These are phyloP conservation scores for Setophaga kirtlandii DNA, from an alignment of 2,113 vertebrate genomes.

Conservation along the genomic window DNA sequence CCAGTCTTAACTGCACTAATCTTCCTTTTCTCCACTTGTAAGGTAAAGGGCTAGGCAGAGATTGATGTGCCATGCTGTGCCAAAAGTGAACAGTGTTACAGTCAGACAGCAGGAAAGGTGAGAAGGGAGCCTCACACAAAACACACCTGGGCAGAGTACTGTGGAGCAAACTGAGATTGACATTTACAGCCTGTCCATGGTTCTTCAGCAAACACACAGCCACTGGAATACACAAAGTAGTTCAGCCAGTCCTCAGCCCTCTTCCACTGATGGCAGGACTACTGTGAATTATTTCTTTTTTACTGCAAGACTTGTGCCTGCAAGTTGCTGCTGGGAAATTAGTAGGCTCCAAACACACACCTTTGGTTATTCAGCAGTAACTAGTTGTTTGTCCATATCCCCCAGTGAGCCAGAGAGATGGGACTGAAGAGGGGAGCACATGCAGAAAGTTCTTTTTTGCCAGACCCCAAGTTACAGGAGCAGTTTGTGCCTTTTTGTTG, in stretches of 20 bases:
- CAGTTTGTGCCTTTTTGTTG: accelerated
- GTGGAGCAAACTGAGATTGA: neutral
- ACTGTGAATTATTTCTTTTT: neutral
- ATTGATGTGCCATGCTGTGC: neutral
- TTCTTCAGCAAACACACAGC: neutral
- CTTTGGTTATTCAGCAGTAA: neutral
- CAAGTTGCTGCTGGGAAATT: neutral
- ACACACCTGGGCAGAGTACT: neutral
- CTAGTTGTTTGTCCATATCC: neutral
- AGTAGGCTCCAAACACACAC: neutral
- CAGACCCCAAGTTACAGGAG: neutral
- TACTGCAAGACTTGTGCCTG: neutral
- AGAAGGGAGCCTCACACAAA: neutral
- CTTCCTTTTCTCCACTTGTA: neutral
- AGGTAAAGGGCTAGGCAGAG: neutral
- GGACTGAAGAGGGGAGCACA: neutral
- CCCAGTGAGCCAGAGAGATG: neutral
- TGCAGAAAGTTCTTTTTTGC: neutral
- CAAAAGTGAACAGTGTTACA: neutral
- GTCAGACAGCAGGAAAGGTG: neutral
- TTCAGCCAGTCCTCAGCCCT: neutral
- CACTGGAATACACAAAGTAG: neutral
- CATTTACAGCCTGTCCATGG: neutral
- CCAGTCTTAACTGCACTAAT: neutral
- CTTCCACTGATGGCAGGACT: neutral